Evolutionary conservation across 1,140 invertebrate species (phyloP).

Genomic region (Scylla paramamosain): DNA sequence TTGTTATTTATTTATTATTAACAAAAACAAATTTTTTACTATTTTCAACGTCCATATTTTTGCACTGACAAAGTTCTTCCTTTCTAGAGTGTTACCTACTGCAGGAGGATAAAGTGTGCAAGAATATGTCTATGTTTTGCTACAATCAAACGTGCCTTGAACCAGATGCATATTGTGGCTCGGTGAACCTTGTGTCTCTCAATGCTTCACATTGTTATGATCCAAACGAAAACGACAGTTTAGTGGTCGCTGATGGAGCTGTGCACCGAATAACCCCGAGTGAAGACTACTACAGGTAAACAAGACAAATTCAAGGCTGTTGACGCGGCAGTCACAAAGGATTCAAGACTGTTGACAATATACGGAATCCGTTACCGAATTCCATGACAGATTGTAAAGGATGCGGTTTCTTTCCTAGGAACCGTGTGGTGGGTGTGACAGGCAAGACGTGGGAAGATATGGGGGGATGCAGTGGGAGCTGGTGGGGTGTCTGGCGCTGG

Average conservation of each 20-base stretch:
- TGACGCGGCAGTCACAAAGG: no score
- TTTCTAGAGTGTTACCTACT: slow-evolving; percentile 63
- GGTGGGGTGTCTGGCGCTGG: slow-evolving; percentile 91
- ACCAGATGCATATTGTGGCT: slow-evolving; percentile 87
- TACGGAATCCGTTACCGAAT: background rate
- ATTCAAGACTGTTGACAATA: background rate
- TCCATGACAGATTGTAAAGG: background rate
- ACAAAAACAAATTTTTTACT: background rate
- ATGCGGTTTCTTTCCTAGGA: slow-evolving; percentile 41
- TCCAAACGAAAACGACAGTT: background rate
- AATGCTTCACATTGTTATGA: slow-evolving; percentile 57
- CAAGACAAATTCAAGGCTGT: background rate
- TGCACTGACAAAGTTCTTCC: background rate
- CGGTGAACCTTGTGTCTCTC: slow-evolving; percentile 87
- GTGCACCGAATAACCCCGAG: slow-evolving; percentile 87
- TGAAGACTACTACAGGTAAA: slow-evolving; percentile 95
- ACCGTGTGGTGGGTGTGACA: slow-evolving; percentile 78
- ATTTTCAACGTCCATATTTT: background rate
- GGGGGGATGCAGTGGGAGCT: slow-evolving; percentile 94
- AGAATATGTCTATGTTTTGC: slow-evolving; percentile 46
- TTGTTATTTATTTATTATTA: no score
- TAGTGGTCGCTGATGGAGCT: slow-evolving; percentile 69
- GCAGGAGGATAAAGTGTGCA: background rate
- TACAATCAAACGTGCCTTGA: slow-evolving; percentile 67
- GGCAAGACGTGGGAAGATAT: slow-evolving; percentile 92